phyloP scores from a whole-genome alignment of 2,113 vertebrate genomes.

The Apteryx owenii region DNA sequence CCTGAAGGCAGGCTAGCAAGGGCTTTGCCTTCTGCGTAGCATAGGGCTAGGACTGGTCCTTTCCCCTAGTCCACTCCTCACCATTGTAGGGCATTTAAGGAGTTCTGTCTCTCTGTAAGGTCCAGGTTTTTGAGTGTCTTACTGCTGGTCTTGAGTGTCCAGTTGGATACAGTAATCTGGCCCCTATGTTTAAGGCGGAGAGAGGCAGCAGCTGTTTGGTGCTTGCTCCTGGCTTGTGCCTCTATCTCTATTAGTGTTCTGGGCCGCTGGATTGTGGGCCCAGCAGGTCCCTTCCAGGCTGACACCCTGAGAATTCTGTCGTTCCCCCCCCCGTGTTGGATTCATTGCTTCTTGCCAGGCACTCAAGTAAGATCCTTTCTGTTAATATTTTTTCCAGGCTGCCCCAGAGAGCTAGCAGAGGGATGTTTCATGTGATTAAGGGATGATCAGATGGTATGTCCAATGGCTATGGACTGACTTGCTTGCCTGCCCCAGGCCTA shows the following conservation, averaged over 20 bases:
- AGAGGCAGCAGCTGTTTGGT: background rate
- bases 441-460: background rate
- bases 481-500: background rate
- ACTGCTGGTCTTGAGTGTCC: background rate
- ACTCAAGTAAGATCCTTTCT: background rate
- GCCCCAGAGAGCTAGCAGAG: background rate
- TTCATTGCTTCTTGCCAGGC: background rate
- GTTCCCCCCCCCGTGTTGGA: too few species aligned
- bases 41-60: background rate
- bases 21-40: background rate
- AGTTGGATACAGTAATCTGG: background rate
- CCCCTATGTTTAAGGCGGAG: background rate
- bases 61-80: background rate
- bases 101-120: background rate
- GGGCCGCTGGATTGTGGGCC: fast-evolving
- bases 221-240: background rate
- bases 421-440: background rate
- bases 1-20: background rate
- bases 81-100: background rate
- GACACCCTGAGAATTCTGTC: too few species aligned
- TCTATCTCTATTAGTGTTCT: background rate
- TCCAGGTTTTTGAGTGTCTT: background rate
- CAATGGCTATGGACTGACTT: background rate
- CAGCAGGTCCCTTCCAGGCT: background rate
- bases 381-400: background rate